Evolutionary conservation across 2,113 vertebrate species (phyloP), one percentile per base, ranked within the genome.

Genomic region (Phocoena phocoena): DNA sequence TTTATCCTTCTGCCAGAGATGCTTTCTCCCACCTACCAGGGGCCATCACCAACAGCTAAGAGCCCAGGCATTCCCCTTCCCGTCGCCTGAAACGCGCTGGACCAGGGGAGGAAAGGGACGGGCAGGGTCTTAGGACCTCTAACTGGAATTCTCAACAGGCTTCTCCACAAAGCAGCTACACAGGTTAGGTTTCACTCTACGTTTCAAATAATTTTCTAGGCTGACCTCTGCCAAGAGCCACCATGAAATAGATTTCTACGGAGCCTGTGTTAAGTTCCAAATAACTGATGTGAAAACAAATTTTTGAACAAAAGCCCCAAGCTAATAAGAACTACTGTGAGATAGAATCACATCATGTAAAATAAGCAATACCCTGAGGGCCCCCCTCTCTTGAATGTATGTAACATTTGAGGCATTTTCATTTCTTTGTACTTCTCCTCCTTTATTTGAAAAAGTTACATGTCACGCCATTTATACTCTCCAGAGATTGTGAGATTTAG

Each of bases 81-180:
- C n/a, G 2, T 0, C 0, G 0, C 73, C 38, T 44, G 26, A 47
- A 81, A 53, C 1, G 3, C 11, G 21, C 50, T 12, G 8, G 38
- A 3, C 17, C 50, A 38, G 31, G 25, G 47, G 2, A 28, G 38
- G 44, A 25, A 41, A 73, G 50, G n/a, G 41, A 25, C 33, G 5
- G 53, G n/a, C 38, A 20, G 70, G 28, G 18, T 26, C 36, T 38
- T 20, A 15, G n/a, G 68, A 71, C 5, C n/a, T 26, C 33, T 17
- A 12, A 28, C 10, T 58, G 23, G 47, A 94, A 81, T 50, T 50
- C 65, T 62, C 73, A 36, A 41, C 31, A 67, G 58, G 70, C 14
- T 62, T 62, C 71, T 80, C 71, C 84, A 58, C 1, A 21, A 50
- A 58, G 71, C 6, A 14, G 36, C 15, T 8, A 8, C 23, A 11